Base-by-base conservation (phyloP, 2,797 vertebrate species). In the Acomys russatus region DNA sequence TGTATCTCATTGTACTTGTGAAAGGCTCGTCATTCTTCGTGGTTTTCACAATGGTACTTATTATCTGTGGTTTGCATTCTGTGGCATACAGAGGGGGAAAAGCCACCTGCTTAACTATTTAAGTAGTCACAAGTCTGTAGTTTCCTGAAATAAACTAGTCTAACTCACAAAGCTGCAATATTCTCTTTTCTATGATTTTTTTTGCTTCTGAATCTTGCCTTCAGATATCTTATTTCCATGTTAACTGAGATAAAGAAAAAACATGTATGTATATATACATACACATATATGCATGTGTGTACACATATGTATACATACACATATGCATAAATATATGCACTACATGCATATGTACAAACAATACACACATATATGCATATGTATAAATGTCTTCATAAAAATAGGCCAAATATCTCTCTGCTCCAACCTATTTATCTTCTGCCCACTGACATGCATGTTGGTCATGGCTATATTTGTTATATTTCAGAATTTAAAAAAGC, bases 11-110 rank as follows among this genome's bases (percentile, higher is more conserved):
- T 80, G 56, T 23, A 71, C 86, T 90, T 91, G 64, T 93, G 78
- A 87, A 79, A 80, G 74, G 91, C 25, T 92, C 87, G 94, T 92
- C 74, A 30, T 95, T 90, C 35, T 90, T 51, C 90, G 25, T 96
- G 63, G 84, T 96, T 93, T 96, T 93, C 73, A 94, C 88, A 84
- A 56, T 77, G 54, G 56, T 94, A 82, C 76, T 96, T 97, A 83
- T 94, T 82, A 12, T 95, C 92, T 95, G 51, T 92, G 92, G 92
- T 92, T 96, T 96, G 88, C 78, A 56, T 96, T 94, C 74, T 94
- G 73, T 96, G 84, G 51, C 70, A 64, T 94, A 70, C 35, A 15
- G 30, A 9, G 14, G 33, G 14, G 10, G 77, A 51, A 70, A 90
- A 83, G 10, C 17, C 44, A 89, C 79, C 61, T 92, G 90, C 33